phyloP scores from a whole-genome alignment of 1,140 invertebrate species.

The Tetragonula clypearis region DNA sequence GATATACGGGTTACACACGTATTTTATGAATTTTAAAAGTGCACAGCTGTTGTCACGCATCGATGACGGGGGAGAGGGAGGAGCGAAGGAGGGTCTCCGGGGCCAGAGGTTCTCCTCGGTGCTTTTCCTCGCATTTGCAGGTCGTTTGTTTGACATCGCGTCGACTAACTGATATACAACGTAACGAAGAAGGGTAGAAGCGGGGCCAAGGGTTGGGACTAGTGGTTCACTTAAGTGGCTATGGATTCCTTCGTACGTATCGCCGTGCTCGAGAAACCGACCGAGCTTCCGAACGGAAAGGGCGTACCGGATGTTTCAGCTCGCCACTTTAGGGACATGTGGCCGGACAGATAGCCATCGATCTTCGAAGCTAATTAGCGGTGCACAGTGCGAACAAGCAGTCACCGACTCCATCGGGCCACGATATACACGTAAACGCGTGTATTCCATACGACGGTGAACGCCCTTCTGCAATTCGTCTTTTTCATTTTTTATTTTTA shows the following conservation, averaged over 20 bases:
- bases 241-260: slow-evolving; percentile 9
- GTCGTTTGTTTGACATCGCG: slow-evolving; percentile 47
- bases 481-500: slow-evolving; percentile 4
- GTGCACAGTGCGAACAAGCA: slow-evolving; percentile 71
- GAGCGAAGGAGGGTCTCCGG: neutral
- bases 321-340: slow-evolving; percentile 74
- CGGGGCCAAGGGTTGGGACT: slow-evolving; percentile 8
- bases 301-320: slow-evolving; percentile 73
- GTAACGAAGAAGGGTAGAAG: neutral
- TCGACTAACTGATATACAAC: slow-evolving; percentile 47
- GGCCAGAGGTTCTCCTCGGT: slow-evolving; percentile 3
- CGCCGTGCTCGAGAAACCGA: slow-evolving; percentile 12
- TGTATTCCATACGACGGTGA: slow-evolving; percentile 40
- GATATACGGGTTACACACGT: slow-evolving; percentile 35
- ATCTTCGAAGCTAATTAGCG: slow-evolving; percentile 75
- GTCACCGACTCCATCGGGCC: slow-evolving; percentile 40
- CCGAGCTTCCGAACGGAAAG: slow-evolving; percentile 63
- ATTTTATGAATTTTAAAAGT: slow-evolving; percentile 48
- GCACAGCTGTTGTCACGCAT: slow-evolving; percentile 44
- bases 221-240: neutral
- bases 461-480: slow-evolving; percentile 39
- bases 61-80: neutral
- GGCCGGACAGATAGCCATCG: slow-evolving; percentile 72
- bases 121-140: slow-evolving; percentile 31
- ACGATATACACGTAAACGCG: slow-evolving; percentile 51